Evolutionary conservation across 1,140 invertebrate genomes (phyloP), one percentile per base, ranked within the genome.

Genomic region (Eupristina koningsbergeri): DNA sequence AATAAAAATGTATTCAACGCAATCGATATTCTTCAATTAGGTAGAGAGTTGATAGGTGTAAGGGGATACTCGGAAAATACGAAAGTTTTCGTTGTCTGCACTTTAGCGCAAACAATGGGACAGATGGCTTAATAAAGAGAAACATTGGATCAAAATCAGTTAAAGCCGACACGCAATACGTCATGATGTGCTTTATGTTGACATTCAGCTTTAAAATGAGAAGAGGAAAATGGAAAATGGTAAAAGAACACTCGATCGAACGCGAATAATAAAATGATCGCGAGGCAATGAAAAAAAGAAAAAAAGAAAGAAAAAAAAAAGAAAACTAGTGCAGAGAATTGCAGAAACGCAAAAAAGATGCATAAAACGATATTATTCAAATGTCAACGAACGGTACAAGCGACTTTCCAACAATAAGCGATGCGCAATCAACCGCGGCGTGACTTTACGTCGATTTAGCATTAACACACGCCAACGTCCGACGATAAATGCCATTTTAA

Each of bases 361-460:
- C 26, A 58, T 58, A 58, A 58, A 58, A 58, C 53, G 53, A 58
- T 19, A 74, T 47, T 47, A 74, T 19, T 47, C 26, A 36, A 74
- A 71, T 78, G 76, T 78, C 76, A 78, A 79, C 39, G 61, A 45
- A 79, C 76, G 76, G 61, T 64, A 45, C 39, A 39, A 71, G 8
- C 63, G 9, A 79, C n/a, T 39, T 34, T 58, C 41, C 22, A 45
- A 47, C 41, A 47, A 41, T n/a, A 26, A 19, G 69, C 69, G 41
- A 29, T n/a, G 39, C 53, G 75, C 29, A 63, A 77, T 77, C 34
- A 41, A 77, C 53, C 75, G 53, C 34, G 45, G 58, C 74, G 15
- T 36, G 76, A 64, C 76, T 61, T 64, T 64, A 61, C 3, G 26
- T 53, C 58, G n/a, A 36, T 31, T 67, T 79, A 17, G 47, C 64